These are phyloP conservation scores for Invenusta paracnida DNA, from an alignment of 2,888 invertebrate species.

Conservation along the genomic window DNA sequence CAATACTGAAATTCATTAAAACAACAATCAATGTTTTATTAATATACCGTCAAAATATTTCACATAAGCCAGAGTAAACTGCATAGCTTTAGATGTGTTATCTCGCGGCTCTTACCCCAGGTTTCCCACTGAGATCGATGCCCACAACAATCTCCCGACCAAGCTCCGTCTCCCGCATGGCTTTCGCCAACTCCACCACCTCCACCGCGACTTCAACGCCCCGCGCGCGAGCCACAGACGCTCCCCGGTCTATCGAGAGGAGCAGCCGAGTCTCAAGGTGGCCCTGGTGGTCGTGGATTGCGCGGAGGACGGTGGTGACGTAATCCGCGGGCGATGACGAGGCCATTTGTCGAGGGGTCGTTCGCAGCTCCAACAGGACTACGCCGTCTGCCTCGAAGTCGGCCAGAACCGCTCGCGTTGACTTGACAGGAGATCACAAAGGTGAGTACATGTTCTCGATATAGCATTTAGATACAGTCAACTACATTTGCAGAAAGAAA, in stretches of 20 bases:
- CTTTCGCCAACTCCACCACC: neutral
- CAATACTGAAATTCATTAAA: too few species aligned
- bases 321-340: neutral
- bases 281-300: neutral
- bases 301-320: neutral
- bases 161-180: neutral
- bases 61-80: too few species aligned
- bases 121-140: neutral
- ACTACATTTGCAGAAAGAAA: too few species aligned
- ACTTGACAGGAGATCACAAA: neutral
- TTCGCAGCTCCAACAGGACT: neutral
- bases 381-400: neutral
- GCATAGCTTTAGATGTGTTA: too few species aligned
- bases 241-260: neutral
- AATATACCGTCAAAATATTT: too few species aligned
- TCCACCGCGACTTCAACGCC: neutral
- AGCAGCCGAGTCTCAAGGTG: neutral
- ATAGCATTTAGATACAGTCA: too few species aligned
- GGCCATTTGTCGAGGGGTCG: neutral
- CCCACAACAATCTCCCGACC: neutral
- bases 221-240: neutral
- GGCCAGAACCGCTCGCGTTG: neutral
- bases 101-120: neutral
- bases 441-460: too few species aligned
- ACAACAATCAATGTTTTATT: too few species aligned